Evolutionary conservation across 1,140 invertebrate genomes (phyloP), one percentile per base, ranked within the genome.

Genomic region (Brachionus paranguensis): DNA sequence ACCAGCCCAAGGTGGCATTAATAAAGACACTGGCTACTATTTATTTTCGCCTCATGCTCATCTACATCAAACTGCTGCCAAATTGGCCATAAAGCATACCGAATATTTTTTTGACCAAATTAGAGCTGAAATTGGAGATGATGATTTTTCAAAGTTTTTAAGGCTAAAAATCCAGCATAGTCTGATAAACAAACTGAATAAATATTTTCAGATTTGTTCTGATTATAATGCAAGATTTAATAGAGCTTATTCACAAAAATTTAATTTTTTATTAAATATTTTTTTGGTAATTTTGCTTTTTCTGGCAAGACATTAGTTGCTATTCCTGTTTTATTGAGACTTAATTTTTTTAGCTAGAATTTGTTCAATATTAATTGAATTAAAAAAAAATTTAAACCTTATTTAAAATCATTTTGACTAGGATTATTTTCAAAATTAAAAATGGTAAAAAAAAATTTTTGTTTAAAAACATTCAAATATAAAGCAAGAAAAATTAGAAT

Each of bases 21-120:
- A 84, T 53, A 84, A 84, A 72, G 81, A 84, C 37, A 33, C 64
- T 12, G 37, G 60, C 7, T 45, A 37, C 33, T 45, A 68, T 17
- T 20, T 84, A n/a, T 84, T 60, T 84, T 84, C 81, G 7, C 81
- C 81, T 7, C 41, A 55, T 50, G 50, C 50, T 74, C n/a, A 84
- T 74, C 33, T 84, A 20, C 81, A 84, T 29, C 8, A 29, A 45
- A 20, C 14, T 12, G 83, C 83, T 14, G 83, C 65, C n/a, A 70
- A 76, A 10, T 43, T 72, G 20, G 83, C 83, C 1, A 72, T 76
- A 12, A 27, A 72, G 6, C 53, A 64, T 17, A 84, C 83, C 14
- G 83, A 84, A 29, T 70, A 70, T 37, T 84, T 72, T 76, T 72
- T 72, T 29, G 47, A 70, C 20, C 14, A 84, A 17, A 41, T 84